These are phyloP conservation scores for Apantesis nais DNA, from an alignment of 2,888 invertebrate species.

Conservation along the genomic window DNA sequence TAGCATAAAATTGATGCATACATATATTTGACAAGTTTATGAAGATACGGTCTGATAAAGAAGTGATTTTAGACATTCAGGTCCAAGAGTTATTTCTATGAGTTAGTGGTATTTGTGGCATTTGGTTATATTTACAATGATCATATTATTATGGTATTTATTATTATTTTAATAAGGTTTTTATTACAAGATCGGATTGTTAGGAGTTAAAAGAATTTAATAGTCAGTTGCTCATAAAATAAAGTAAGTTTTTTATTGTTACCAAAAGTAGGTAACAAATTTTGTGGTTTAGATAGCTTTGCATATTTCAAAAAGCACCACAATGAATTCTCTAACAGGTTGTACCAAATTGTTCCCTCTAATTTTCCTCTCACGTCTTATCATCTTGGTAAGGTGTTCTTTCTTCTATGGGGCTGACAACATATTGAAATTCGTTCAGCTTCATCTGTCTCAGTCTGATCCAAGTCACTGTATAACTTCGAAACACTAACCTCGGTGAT, in stretches of 20 bases:
- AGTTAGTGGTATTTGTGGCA: conserved; percentile 51
- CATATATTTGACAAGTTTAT: conserved; percentile 55
- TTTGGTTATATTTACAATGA: conserved; percentile 48
- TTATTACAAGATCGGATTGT: conserved; percentile 4
- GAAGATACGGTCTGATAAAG: conserved; percentile 64
- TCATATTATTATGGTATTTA: conserved; percentile 40
- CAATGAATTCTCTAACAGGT: no score
- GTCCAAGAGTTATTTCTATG: conserved; percentile 51
- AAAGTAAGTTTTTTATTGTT: background rate
- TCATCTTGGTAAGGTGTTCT: background rate
- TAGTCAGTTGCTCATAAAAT: background rate
- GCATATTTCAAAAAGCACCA: background rate
- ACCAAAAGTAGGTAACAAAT: background rate
- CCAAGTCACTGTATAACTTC: background rate
- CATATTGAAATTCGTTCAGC: background rate
- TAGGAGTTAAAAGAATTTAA: background rate
- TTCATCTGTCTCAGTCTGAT: background rate
- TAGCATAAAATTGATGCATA: conserved; percentile 20
- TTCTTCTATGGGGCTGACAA: background rate
- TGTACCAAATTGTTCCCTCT: background rate
- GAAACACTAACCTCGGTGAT: background rate
- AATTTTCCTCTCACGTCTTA: background rate
- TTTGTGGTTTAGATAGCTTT: background rate
- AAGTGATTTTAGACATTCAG: conserved; percentile 60
- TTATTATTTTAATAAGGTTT: conserved; percentile 42